Percentiles rank a stretch among this genome's conserved stretches.
These are phyloP conservation scores for Drosophila orosa DNA, from an alignment of 1,140 invertebrate species.

Conservation along the genomic window DNA sequence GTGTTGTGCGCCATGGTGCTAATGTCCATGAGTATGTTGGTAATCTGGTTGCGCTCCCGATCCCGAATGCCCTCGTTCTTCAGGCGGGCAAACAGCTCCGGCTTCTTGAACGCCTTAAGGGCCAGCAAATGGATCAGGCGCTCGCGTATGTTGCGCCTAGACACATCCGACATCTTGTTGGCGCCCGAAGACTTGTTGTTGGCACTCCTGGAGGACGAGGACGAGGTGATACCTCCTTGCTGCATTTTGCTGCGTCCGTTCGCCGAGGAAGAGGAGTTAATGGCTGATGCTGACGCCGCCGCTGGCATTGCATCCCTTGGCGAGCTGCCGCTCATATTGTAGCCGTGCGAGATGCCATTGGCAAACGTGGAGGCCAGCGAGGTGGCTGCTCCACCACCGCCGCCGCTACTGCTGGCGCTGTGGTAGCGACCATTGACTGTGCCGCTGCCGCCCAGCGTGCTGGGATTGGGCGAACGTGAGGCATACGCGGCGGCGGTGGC, in stretches of 20 bases:
- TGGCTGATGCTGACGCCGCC: conserved; percentile 17
- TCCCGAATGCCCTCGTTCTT: conserved; percentile 94
- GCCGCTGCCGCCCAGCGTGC: conserved; percentile 68
- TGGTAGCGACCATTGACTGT: conserved; percentile 60
- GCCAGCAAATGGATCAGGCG: conserved; percentile 96
- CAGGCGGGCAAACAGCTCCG: conserved; percentile 92
- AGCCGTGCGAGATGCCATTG: conserved; percentile 84
- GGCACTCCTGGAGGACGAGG: conserved; percentile 53
- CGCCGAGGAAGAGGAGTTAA: conserved; percentile 13
- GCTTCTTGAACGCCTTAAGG: conserved; percentile 95
- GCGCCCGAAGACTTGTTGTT: conserved; percentile 59
- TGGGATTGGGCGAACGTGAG: conserved; percentile 77
- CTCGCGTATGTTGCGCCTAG: conserved; percentile 86
- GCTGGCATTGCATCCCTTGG: conserved; percentile 49
- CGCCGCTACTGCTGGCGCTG: conserved; percentile 42
- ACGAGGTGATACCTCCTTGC: conserved; percentile 37
- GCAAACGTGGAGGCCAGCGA: conserved; percentile 70
- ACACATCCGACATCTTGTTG: conserved; percentile 75
- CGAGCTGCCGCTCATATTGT: conserved; percentile 71
- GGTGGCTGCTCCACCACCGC: conserved; percentile 42
- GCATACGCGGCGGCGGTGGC: conserved; percentile 16
- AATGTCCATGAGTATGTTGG: conserved; percentile 91
- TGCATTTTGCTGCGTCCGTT: conserved; percentile 69
- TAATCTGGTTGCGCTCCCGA: conserved; percentile 90
- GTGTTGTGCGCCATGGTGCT: conserved; percentile 91